These are phyloP conservation scores for Cyprinus carpio DNA, from an alignment of 2,113 vertebrate genomes.

Conservation along the genomic window DNA sequence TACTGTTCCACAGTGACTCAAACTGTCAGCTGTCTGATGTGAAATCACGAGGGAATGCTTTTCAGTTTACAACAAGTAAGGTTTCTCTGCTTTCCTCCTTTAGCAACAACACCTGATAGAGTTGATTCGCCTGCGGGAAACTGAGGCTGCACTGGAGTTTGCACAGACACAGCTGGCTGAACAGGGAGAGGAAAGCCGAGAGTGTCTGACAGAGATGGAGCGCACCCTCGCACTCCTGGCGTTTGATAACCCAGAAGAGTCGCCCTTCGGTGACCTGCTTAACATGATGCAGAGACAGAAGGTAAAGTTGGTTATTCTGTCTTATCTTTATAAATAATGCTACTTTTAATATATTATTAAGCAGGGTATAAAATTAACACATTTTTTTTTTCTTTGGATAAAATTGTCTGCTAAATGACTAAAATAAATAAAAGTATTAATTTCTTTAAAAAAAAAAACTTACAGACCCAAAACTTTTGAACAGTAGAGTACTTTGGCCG, in stretches of 20 bases:
- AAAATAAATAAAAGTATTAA: no score
- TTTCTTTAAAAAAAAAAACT: background rate
- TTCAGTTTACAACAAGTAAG: background rate
- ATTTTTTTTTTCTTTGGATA: no score
- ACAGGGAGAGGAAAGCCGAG: slow-evolving; percentile 95
- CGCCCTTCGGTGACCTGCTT: slow-evolving; percentile 94
- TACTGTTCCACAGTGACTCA: background rate
- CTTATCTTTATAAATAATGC: background rate
- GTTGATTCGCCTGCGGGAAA: slow-evolving; percentile 95
- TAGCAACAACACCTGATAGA: slow-evolving; percentile 98
- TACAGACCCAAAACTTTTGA: background rate
- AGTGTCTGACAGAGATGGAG: slow-evolving; percentile 98
- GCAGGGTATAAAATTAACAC: background rate
- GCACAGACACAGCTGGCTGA: slow-evolving; percentile 97
- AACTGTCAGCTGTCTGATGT: background rate
- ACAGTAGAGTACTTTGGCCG: background rate
- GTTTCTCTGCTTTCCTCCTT: slow-evolving; percentile 11
- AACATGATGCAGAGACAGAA: slow-evolving; percentile 99
- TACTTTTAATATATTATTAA: background rate
- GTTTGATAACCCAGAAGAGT: slow-evolving; percentile 95
- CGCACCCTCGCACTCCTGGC: slow-evolving; percentile 92
- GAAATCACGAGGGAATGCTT: background rate
- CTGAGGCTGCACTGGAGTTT: slow-evolving; percentile 94
- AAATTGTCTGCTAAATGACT: no score
- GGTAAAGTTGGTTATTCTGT: slow-evolving; percentile 68